These are phyloP conservation scores for Entelurus aequoreus DNA, from an alignment of 2,113 vertebrate species.

Conservation along the genomic window DNA sequence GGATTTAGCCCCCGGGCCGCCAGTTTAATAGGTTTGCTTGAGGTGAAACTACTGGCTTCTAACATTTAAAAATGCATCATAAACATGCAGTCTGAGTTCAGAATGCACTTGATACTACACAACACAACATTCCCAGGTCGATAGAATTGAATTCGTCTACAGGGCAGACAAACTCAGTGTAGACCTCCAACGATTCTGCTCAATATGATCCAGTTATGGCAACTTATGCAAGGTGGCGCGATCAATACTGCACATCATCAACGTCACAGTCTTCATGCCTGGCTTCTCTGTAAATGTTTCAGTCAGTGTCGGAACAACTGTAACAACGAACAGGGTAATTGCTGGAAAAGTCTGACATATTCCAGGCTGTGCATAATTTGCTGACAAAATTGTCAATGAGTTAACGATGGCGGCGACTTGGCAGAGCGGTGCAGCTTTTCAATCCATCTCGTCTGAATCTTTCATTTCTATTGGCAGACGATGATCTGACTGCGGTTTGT, in stretches of 20 bases:
- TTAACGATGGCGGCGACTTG: conserved; percentile 53
- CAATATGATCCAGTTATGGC: conserved; percentile 51
- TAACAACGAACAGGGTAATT: conserved; percentile 50
- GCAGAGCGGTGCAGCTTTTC: conserved; percentile 30
- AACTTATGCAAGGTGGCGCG: conserved; percentile 56
- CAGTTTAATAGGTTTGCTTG: no score
- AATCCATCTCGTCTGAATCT: conserved; percentile 41
- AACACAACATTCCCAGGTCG: conserved; percentile 32
- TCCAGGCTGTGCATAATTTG: conserved; percentile 45
- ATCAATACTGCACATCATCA: conserved; percentile 46
- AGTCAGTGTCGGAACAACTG: conserved; percentile 32
- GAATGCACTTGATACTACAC: conserved; percentile 42
- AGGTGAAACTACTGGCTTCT: neutral
- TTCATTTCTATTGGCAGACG: conserved; percentile 49
- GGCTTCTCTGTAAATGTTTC: conserved; percentile 11
- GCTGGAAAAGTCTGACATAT: conserved; percentile 32
- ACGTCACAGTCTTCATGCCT: conserved; percentile 19
- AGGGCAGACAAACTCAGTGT: conserved; percentile 47
- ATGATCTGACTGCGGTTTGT: conserved; percentile 18
- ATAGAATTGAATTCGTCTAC: conserved; percentile 59
- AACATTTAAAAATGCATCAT: neutral
- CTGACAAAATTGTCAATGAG: conserved; percentile 58
- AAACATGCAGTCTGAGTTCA: conserved; percentile 20
- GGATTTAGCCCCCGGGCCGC: no score
- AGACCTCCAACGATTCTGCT: conserved; percentile 46